phyloP scores from a whole-genome alignment of 2,888 invertebrate species.

The Zaprionus bogoriensis region DNA sequence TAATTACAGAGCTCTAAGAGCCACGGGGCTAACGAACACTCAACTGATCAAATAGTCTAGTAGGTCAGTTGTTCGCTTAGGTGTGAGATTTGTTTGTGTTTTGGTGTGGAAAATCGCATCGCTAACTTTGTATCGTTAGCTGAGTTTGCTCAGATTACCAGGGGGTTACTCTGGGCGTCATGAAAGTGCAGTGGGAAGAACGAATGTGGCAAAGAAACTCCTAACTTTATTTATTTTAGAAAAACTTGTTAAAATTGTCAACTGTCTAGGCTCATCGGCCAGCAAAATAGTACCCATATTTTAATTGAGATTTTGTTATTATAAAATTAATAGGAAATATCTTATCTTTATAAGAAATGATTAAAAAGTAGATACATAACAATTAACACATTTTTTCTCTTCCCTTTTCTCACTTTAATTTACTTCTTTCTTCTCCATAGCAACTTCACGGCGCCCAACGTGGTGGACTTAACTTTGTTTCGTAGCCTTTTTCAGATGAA shows the following conservation, averaged over 20 bases:
- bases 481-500: not conserved
- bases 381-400: not conserved
- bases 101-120: not conserved
- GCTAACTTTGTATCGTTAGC: not conserved
- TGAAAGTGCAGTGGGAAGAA: not conserved
- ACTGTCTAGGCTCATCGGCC: no score
- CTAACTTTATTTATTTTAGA: no score
- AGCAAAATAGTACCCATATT: no score
- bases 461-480: not conserved
- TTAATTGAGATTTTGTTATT: no score
- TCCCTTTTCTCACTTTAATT: not conserved
- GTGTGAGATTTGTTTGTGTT: constrained; percentile 1
- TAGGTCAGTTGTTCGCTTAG: constrained; percentile 14
- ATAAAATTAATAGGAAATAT: no score
- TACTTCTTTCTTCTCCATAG: not conserved
- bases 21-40: constrained; percentile 34
- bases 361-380: no score
- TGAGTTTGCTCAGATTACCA: no score
- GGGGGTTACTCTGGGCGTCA: no score
- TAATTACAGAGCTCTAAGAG: not conserved
- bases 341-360: no score
- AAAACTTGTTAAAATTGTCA: no score
- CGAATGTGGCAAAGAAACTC: no score
- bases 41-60: constrained; percentile 10
- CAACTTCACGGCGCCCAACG: constrained; percentile 1